Evolutionary conservation across 2,888 invertebrate species (phyloP), one percentile per base, ranked within the genome.

Genomic region (Drosophila quinaria): DNA sequence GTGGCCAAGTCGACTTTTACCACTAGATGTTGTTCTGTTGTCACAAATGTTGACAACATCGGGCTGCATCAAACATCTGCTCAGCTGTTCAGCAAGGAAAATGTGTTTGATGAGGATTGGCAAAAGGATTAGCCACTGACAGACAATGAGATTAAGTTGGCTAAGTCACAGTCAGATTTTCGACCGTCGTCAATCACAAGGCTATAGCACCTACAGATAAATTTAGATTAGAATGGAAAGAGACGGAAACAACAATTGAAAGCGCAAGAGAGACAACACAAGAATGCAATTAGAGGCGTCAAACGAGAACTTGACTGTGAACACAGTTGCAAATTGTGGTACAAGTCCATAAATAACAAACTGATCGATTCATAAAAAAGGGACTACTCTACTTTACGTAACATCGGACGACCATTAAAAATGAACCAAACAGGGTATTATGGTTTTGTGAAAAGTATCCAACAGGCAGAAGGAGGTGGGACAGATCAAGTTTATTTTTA

Each of bases 61-160:
- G 46, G 44, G 37, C 29, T 60, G 51, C 61, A 49, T 62, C 71
- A 49, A 56, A 39, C 75, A 74, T 52, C 46, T 74, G 74, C 29
- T 72, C 33, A 59, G 49, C 59, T 13, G 29, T n/a, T n/a, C n/a
- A n/a, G 13, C 73, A 72, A 59, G 19, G 67, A 86, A 88, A 88
- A 41, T 80, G 74, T 83, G 87, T 71, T 80, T 83, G 87, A 83
- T 83, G 87, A 88, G 89, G 87, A 86, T 82, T 83, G 39, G 44
- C 35, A 51, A 39, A 56, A 73, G 79, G 60, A 76, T 74, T 42
- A 68, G 9, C 22, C n/a, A 50, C 59, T 66, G 65, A 64, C 55
- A 42, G 58, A 50, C 37, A 52, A 52, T 39, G 52, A 13, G 19
- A 50, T 35, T 50, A 13, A 35, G 50, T 64, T 10, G 17, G 41